These are phyloP conservation scores for Myotis vivesi DNA, from an alignment of 2,797 vertebrate genomes.

Conservation along the genomic window DNA sequence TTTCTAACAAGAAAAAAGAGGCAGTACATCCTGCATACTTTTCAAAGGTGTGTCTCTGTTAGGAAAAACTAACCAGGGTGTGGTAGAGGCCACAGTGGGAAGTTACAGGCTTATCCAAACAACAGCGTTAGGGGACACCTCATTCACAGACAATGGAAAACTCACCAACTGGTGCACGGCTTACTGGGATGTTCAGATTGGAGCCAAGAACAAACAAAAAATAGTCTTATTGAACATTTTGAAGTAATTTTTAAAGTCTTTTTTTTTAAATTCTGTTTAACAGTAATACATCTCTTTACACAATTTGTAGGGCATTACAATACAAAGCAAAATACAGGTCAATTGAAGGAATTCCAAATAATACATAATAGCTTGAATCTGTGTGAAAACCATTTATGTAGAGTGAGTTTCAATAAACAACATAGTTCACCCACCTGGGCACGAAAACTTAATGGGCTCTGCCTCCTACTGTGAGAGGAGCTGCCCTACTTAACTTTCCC, in stretches of 20 bases:
- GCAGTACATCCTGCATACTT: constrained; percentile 44
- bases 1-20: constrained; percentile 51
- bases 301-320: background rate
- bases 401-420: constrained; percentile 72
- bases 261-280: background rate
- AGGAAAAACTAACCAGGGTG: background rate
- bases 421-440: constrained; percentile 79
- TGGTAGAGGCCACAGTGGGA: background rate
- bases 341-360: constrained; percentile 47
- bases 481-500: constrained; percentile 78
- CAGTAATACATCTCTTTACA: constrained; percentile 28
- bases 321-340: constrained; percentile 38
- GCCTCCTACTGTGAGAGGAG: constrained; percentile 61
- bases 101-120: constrained; percentile 28
- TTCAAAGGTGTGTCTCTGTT: constrained; percentile 59
- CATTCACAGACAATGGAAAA: constrained; percentile 21
- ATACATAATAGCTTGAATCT: constrained; percentile 61
- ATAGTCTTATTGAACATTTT: background rate
- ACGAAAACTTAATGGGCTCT: constrained; percentile 79
- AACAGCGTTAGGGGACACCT: background rate
- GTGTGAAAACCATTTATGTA: constrained; percentile 70
- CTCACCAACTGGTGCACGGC: background rate
- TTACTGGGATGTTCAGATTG: background rate
- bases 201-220: constrained; percentile 2
- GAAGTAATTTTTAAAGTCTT: background rate